Percentiles rank a stretch among this genome's conserved stretches.
Evolutionary conservation across 2,888 invertebrate species (phyloP).

Genomic region (Himalopsyche kuldschensis): DNA sequence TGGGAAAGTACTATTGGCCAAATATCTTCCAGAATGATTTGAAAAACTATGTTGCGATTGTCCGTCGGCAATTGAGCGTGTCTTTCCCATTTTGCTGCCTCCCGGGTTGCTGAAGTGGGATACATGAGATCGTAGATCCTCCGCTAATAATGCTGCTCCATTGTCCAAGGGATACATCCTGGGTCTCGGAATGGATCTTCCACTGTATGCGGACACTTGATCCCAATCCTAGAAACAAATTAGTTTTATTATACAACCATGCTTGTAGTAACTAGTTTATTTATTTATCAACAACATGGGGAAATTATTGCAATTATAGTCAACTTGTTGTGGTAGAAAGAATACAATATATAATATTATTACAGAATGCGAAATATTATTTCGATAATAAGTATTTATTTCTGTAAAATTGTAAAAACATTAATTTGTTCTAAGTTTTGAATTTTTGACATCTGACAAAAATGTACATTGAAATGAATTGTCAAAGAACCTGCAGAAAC

Average conservation of each 20-base stretch:
- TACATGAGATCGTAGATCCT: constrained; percentile 73
- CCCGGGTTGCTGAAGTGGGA: constrained; percentile 72
- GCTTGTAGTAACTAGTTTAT: neutral
- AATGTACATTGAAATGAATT: no score
- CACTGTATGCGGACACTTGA: constrained; percentile 88
- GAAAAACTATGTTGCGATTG: constrained; percentile 89
- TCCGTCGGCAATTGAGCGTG: constrained; percentile 82
- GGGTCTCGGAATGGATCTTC: constrained; percentile 85
- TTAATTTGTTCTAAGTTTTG: no score
- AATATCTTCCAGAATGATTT: constrained; percentile 77
- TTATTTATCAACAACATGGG: no score
- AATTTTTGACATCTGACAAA: no score
- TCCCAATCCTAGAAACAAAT: constrained; percentile 69
- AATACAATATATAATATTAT: no score
- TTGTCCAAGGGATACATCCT: constrained; percentile 77
- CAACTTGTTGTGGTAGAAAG: no score
- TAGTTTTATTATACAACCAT: neutral
- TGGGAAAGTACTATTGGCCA: constrained; percentile 67
- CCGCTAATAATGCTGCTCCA: constrained; percentile 60
- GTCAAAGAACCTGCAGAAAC: no score
- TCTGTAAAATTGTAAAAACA: no score
- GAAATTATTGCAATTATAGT: no score
- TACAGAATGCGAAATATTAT: no score
- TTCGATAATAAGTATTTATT: no score
- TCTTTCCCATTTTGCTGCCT: constrained; percentile 42